These are phyloP conservation scores for Epistrophe grossulariae DNA, from an alignment of 2,888 invertebrate genomes.

Conservation along the genomic window DNA sequence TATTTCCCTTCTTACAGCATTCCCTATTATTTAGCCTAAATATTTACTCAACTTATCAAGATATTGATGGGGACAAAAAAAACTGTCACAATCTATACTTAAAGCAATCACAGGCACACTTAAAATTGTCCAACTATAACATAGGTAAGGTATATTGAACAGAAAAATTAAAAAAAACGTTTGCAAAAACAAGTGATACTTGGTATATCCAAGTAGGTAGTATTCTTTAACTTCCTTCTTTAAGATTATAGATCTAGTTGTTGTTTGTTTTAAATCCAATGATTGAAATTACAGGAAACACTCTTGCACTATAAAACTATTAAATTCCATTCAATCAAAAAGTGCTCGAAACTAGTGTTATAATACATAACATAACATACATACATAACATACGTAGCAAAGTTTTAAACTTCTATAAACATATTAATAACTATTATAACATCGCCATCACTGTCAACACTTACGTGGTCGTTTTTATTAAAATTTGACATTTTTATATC, in stretches of 20 bases:
- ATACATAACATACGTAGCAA: neutral
- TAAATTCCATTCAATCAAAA: conserved; percentile 6
- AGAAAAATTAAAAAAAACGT: neutral
- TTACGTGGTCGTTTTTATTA: conserved; percentile 67
- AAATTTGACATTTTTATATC: conserved; percentile 55
- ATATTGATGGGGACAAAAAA: conserved; percentile 31
- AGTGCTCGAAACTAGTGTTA: neutral
- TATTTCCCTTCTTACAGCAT: neutral
- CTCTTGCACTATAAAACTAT: conserved; percentile 12
- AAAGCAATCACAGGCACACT: conserved; percentile 40
- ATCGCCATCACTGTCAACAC: conserved; percentile 17
- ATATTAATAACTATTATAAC: neutral
- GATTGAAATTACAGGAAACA: neutral
- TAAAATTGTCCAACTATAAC: conserved; percentile 6
- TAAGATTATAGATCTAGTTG: neutral
- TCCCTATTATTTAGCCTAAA: neutral
- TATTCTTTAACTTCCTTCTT: conserved; percentile 19
- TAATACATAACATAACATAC: no score
- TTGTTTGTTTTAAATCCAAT: neutral
- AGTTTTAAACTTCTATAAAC: neutral
- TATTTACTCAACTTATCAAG: conserved; percentile 53
- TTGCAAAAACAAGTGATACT: neutral
- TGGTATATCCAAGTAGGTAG: no score
- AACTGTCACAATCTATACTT: conserved; percentile 60
- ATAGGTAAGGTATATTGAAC: neutral